A percentile compares a stretch with the other conserved stretches of the same genome.
Conservation (phyloP, 2,888 invertebrate species). For the Venusia cambrica region DNA sequence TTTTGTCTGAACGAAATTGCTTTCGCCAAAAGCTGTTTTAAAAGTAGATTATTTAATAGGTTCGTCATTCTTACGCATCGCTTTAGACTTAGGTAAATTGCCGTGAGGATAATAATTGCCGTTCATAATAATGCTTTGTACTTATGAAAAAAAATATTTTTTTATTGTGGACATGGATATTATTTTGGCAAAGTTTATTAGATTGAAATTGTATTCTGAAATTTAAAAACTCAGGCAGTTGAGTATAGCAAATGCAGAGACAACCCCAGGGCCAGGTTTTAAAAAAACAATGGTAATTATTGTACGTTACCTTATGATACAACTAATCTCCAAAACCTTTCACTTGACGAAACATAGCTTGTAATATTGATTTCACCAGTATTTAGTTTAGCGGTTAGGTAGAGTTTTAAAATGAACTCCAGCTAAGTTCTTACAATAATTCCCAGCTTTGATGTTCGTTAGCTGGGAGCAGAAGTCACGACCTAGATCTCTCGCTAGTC, state of each 20-base stretch:
- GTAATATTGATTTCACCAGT: too few species aligned
- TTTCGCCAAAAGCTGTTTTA: conserved; percentile 4
- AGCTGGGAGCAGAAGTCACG: conserved; percentile 13
- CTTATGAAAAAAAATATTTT: conserved; percentile 1
- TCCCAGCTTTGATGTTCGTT: conserved; percentile 7
- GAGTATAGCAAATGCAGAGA: too few species aligned
- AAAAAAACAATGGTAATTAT: too few species aligned
- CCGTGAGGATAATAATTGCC: conserved; percentile 7
- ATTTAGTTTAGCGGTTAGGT: too few species aligned
- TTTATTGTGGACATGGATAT: not conserved
- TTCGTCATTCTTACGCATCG: conserved; percentile 3
- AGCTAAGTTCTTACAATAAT: conserved; percentile 2
- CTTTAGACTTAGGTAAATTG: conserved; percentile 10
- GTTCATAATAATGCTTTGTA: conserved; percentile 7
- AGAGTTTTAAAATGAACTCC: conserved; percentile 1
- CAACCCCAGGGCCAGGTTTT: too few species aligned
- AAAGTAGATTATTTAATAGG: conserved; percentile 3
- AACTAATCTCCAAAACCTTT: too few species aligned
- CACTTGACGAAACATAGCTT: too few species aligned
- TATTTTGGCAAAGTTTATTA: too few species aligned
- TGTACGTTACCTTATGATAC: too few species aligned
- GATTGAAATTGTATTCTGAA: too few species aligned
- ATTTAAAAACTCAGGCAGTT: too few species aligned
- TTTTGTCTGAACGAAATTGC: conserved; percentile 10
- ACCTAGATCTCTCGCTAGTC: conserved; percentile 21